Evolutionary conservation across 2,888 invertebrate species (phyloP).

Genomic region (Meghimatium bilineatum): DNA sequence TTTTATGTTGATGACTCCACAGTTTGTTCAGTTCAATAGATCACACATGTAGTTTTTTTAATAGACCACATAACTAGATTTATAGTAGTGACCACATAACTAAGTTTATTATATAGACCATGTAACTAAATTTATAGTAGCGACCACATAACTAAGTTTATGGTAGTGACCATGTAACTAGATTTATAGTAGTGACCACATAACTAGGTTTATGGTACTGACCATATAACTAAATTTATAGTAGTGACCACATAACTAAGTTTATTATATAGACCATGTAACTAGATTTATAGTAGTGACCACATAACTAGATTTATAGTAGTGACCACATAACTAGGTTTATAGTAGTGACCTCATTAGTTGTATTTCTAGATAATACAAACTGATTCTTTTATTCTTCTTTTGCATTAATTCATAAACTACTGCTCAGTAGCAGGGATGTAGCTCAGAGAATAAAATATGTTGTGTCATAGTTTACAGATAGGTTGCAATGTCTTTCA

Average conservation of each 20-base stretch:
- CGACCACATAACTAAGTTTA: neutral
- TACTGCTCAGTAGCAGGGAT: no score
- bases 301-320: neutral
- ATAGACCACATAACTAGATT: neutral
- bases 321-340: neutral
- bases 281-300: neutral
- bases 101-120: neutral
- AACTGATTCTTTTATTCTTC: no score
- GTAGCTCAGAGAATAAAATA: no score
- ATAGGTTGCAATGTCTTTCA: no score
- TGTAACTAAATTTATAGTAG: neutral
- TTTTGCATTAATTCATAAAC: no score
- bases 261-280: neutral
- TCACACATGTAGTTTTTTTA: neutral
- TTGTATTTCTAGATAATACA: no score
- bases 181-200: neutral
- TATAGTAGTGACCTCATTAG: no score
- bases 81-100: neutral
- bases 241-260: neutral
- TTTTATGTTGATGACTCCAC: neutral
- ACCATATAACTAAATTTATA: neutral
- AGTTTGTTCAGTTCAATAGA: neutral
- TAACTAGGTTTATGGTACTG: neutral
- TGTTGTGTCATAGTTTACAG: no score
- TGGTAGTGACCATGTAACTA: neutral